Percentiles rank a stretch among this genome's conserved stretches.
Conservation (phyloP, 64 coral and sea anemone genomes). For the Montipora foliosa region DNA sequence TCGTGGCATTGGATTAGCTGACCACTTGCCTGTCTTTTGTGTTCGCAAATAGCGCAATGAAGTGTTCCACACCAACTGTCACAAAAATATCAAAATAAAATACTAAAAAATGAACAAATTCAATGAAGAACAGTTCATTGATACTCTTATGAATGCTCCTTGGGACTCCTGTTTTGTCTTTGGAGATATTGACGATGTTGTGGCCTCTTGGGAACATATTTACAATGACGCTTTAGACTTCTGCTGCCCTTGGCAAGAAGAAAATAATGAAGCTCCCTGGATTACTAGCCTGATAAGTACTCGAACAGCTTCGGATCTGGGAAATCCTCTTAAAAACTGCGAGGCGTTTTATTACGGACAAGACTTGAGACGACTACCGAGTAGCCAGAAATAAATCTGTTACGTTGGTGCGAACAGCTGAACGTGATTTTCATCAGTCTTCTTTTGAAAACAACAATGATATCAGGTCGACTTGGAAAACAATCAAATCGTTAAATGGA, state of each 20-base stretch:
- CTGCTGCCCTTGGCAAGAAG: conserved; percentile 67
- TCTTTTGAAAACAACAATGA: conserved; percentile 73
- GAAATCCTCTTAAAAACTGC: conserved; percentile 63
- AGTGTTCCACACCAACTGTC: too few species aligned
- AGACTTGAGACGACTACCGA: conserved; percentile 30
- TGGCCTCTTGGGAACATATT: background rate
- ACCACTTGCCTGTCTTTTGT: too few species aligned
- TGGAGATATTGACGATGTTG: background rate
- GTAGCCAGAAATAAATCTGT: conserved; percentile 65
- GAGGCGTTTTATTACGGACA: conserved; percentile 1
- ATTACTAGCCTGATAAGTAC: conserved; percentile 27
- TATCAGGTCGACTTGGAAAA: conserved; percentile 74
- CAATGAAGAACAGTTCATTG: too few species aligned
- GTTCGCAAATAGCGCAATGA: too few species aligned
- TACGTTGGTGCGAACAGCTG: conserved; percentile 32
- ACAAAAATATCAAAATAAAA: too few species aligned
- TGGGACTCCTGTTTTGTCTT: background rate
- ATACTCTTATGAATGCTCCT: background rate
- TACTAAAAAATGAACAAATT: too few species aligned
- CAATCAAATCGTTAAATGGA: conserved; percentile 76
- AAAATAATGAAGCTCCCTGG: conserved; percentile 63
- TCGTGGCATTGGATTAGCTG: too few species aligned
- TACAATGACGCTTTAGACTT: conserved; percentile 18
- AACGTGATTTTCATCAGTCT: conserved; percentile 64
- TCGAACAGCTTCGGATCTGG: conserved; percentile 32